Conservation (phyloP, 2,113 vertebrate genomes). For the Lagopus leucura region DNA sequence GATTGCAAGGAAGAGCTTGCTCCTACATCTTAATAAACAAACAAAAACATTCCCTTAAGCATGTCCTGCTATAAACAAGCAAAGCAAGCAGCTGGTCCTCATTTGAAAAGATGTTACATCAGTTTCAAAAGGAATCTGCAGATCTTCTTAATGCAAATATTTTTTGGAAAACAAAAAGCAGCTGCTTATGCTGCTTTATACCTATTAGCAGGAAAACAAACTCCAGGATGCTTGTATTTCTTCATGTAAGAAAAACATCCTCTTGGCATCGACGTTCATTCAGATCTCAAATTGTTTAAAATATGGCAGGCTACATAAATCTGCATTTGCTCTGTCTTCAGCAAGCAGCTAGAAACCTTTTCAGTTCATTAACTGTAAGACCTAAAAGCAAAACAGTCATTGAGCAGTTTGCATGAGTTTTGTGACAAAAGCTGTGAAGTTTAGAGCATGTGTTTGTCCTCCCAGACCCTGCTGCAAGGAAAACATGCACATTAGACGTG, state of each 20-base stretch:
- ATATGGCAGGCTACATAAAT: not conserved
- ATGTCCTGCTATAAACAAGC: conserved; percentile 57
- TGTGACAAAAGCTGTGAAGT: not conserved
- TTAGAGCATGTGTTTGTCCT: not conserved
- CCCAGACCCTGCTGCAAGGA: not conserved
- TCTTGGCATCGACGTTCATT: conserved; percentile 15
- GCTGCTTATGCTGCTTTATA: conserved; percentile 73
- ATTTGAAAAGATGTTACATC: conserved; percentile 60
- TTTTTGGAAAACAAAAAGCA: conserved; percentile 66
- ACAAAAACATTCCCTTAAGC: not conserved
- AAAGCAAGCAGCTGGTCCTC: conserved; percentile 72
- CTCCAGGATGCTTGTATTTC: conserved; percentile 27
- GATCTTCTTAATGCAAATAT: conserved; percentile 69
- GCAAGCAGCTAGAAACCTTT: not conserved
- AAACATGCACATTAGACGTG: rapidly evolving
- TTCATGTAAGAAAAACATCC: conserved; percentile 50
- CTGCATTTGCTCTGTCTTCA: not conserved
- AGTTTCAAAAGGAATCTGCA: conserved; percentile 37
- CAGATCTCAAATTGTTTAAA: conserved; percentile 30
- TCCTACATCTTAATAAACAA: conserved; percentile 6
- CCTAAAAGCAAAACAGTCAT: not conserved
- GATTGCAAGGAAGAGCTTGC: not conserved
- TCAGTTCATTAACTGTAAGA: not conserved
- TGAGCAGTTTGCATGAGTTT: not conserved
- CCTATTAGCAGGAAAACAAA: conserved; percentile 62